A percentile compares a stretch with the other conserved stretches of the same genome.
These are phyloP conservation scores for Tinamus major DNA, from an alignment of 2,797 vertebrate species.

Conservation along the genomic window DNA sequence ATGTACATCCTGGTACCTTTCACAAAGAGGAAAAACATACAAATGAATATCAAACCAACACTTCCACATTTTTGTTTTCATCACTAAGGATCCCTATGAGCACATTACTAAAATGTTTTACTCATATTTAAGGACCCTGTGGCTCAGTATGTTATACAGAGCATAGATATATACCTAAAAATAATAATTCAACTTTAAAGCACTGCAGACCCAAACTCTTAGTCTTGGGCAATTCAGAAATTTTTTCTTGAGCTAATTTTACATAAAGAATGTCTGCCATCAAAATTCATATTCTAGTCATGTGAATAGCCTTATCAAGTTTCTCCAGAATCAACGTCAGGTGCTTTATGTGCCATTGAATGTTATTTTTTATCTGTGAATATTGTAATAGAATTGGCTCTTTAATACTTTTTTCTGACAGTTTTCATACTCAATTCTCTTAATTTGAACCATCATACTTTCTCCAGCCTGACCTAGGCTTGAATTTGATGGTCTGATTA, in stretches of 20 bases:
- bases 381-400: neutral
- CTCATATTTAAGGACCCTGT: neutral
- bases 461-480: neutral
- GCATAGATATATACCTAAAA: neutral
- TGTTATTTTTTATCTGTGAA: slow-evolving; percentile 1
- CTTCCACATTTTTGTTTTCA: neutral
- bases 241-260: neutral
- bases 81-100: neutral
- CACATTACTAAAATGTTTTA: neutral
- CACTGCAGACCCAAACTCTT: neutral
- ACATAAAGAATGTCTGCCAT: neutral
- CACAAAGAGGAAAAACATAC: neutral
- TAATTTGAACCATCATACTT: slow-evolving; percentile 26
- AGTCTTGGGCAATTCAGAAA: neutral
- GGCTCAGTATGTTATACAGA: neutral
- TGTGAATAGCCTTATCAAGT: neutral
- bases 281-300: slow-evolving; percentile 24
- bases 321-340: slow-evolving; percentile 49
- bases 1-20: neutral
- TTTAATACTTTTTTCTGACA: slow-evolving; percentile 32
- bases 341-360: neutral
- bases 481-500: slow-evolving; percentile 37
- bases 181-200: neutral
- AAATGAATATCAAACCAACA: neutral
- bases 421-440: neutral